phyloP scores from a whole-genome alignment of 1,140 invertebrate genomes.

The Melitaea cinxia region DNA sequence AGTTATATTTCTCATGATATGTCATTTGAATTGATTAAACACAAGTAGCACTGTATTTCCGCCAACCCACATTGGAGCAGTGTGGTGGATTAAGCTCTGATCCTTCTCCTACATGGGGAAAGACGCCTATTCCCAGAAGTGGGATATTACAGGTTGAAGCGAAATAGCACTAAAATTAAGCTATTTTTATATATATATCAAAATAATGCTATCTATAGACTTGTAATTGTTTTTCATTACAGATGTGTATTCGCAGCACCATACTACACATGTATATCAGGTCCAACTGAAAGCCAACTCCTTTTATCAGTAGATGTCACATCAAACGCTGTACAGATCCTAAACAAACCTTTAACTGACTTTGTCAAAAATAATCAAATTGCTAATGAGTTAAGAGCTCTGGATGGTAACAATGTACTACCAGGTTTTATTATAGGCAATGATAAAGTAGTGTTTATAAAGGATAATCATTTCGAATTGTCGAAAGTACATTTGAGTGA shows the following conservation, averaged over 20 bases:
- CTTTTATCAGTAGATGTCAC: constrained; percentile 80
- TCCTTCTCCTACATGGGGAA: no score
- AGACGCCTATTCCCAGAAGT: no score
- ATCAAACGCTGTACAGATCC: constrained; percentile 66
- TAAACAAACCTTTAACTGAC: constrained; percentile 67
- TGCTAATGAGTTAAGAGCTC: constrained; percentile 35
- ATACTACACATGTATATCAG: constrained; percentile 52
- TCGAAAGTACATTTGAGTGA: constrained; percentile 33
- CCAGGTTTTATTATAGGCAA: constrained; percentile 69
- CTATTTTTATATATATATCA: no score
- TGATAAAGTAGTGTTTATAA: constrained; percentile 67
- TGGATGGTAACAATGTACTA: constrained; percentile 52
- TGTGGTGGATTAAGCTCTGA: no score
- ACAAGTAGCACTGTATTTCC: no score
- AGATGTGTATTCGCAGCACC: constrained; percentile 85
- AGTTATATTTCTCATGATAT: no score
- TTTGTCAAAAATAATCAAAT: constrained; percentile 47
- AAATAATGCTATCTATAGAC: no score
- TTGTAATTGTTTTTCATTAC: constrained; percentile 46
- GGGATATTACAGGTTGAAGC: no score
- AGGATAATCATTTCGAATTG: constrained; percentile 59
- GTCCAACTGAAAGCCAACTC: constrained; percentile 56
- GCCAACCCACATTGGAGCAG: no score
- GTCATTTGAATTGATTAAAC: no score
- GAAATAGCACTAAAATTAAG: no score